Evolutionary conservation across 2,888 invertebrate genomes (phyloP).

Genomic region (Rotaria sp.): DNA sequence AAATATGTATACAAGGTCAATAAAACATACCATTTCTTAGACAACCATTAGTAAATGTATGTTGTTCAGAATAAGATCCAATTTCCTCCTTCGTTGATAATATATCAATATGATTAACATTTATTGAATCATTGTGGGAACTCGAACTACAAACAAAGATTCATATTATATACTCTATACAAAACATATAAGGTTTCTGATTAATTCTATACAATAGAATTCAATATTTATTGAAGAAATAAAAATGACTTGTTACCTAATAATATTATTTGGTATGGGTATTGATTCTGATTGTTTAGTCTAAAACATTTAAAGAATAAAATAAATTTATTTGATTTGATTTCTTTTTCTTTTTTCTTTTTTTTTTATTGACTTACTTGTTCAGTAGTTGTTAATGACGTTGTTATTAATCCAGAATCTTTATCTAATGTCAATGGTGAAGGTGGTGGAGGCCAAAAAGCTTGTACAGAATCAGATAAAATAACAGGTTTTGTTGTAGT

Average conservation of each 20-base stretch:
- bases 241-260: background rate
- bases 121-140: background rate
- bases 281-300: background rate
- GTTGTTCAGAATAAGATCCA: background rate
- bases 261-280: background rate
- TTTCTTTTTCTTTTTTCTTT: background rate
- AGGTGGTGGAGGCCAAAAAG: constrained; percentile 19
- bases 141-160: background rate
- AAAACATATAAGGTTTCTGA: background rate
- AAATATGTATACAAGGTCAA: background rate
- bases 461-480: background rate
- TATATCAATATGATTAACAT: background rate
- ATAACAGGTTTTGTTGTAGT: background rate
- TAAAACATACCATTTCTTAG: constrained; percentile 6
- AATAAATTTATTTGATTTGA: background rate
- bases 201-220: background rate
- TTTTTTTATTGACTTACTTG: background rate
- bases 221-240: background rate
- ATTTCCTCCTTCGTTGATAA: background rate
- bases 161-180: background rate
- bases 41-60: constrained; percentile 1
- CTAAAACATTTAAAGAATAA: background rate
- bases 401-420: background rate
- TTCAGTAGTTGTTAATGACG: background rate
- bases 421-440: background rate